Conservation (phyloP, 2,888 invertebrate genomes). For the Pemphredon lugubris region DNA sequence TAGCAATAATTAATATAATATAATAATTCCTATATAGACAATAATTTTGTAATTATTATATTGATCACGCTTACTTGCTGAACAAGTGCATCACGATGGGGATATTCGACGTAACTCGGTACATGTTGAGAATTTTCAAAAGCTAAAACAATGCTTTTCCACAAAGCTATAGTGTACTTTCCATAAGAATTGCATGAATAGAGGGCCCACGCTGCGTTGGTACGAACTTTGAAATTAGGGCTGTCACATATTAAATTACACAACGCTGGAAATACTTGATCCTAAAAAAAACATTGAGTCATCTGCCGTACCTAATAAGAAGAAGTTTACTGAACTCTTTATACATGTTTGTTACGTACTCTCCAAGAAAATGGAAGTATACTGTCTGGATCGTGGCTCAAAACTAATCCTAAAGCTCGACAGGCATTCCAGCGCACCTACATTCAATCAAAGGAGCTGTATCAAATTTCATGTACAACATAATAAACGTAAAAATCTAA, state of each 20-base stretch:
- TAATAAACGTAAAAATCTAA: not conserved
- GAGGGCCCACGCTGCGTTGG: slow-evolving; percentile 91
- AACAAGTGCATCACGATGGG: slow-evolving; percentile 92
- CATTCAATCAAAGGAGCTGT: slow-evolving; percentile 4
- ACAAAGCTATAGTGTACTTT: slow-evolving; percentile 84
- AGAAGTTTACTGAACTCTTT: too few species aligned
- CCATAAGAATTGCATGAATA: slow-evolving; percentile 86
- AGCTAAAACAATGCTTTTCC: slow-evolving; percentile 88
- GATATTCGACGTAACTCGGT: slow-evolving; percentile 91
- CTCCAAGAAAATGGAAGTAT: slow-evolving; percentile 79
- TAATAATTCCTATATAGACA: too few species aligned
- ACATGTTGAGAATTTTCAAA: slow-evolving; percentile 90
- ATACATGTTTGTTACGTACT: slow-evolving; percentile 76
- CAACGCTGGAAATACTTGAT: slow-evolving; percentile 85
- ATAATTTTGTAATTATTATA: not conserved
- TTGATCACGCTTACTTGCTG: slow-evolving; percentile 85
- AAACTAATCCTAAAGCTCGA: slow-evolving; percentile 91
- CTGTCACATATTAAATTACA: slow-evolving; percentile 87
- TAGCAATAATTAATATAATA: slow-evolving; percentile 31
- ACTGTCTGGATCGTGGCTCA: slow-evolving; percentile 83
- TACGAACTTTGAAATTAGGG: slow-evolving; percentile 94
- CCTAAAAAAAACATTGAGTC: slow-evolving; percentile 81
- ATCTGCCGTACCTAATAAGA: too few species aligned
- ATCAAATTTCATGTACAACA: slow-evolving; percentile 11
- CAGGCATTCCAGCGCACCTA: slow-evolving; percentile 95